Evolutionary conservation across 2,113 vertebrate species (phyloP).

Genomic region (Blennius ocellaris): DNA sequence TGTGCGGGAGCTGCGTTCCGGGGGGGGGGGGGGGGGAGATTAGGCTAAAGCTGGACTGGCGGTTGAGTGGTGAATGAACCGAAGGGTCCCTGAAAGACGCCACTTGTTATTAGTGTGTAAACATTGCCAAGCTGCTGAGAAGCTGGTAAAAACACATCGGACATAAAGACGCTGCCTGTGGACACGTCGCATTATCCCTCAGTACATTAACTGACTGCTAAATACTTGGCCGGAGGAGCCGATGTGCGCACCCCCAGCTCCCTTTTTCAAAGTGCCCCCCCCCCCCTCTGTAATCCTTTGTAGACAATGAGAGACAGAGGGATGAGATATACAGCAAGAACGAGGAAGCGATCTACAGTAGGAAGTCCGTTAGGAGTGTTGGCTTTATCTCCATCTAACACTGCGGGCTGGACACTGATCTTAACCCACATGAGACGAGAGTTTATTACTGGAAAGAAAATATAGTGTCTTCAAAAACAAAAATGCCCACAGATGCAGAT

Average conservation of each 20-base stretch:
- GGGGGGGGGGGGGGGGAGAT: conserved; percentile 79
- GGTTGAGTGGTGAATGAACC: conserved; percentile 77
- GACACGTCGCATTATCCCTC: conserved; percentile 83
- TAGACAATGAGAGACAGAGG: conserved; percentile 66
- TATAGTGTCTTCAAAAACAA: conserved; percentile 17
- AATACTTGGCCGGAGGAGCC: conserved; percentile 68
- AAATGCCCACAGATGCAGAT: neutral
- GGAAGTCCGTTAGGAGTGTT: conserved; percentile 33
- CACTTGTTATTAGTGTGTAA: conserved; percentile 87
- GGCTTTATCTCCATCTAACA: conserved; percentile 74
- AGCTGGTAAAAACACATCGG: conserved; percentile 84
- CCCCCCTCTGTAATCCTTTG: conserved; percentile 68
- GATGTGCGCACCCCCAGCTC: conserved; percentile 24
- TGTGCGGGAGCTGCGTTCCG: conserved; percentile 74
- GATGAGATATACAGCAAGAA: conserved; percentile 38
- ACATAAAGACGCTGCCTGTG: conserved; percentile 82
- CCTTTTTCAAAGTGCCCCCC: conserved; percentile 48
- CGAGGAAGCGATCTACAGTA: conserved; percentile 51
- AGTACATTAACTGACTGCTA: conserved; percentile 82
- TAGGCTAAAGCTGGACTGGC: conserved; percentile 84
- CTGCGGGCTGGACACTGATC: conserved; percentile 63
- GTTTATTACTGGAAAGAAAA: conserved; percentile 47
- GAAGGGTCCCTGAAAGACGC: conserved; percentile 82
- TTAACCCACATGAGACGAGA: conserved; percentile 48
- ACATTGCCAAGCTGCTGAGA: conserved; percentile 85